Evolutionary conservation across 2,888 invertebrate genomes (phyloP), one percentile per base, ranked within the genome.

Genomic region (Macropis europaea): DNA sequence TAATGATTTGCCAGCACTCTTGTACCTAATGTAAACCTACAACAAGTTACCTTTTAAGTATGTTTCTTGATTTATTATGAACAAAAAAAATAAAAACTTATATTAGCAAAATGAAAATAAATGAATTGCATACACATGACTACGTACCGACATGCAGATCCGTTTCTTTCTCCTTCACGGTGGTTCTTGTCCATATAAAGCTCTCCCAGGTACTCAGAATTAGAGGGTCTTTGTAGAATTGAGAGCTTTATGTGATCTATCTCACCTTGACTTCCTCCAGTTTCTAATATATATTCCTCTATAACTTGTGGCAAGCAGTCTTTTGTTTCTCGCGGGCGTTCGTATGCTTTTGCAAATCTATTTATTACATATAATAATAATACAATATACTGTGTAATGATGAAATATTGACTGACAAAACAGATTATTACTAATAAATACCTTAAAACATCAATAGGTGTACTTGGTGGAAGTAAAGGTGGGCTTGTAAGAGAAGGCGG

Each of bases 161-260:
- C 96, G 89, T 96, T 95, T 76, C 92, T 92, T 87, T 95, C 93
- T 2, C 94, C 94, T 80, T 95, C 94, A 48, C 93, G 93, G 88
- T 94, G 95, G 88, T 97, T 97, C 82, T 95, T 92, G 90, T 97
- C 97, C 60, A 97, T 95, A 90, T 97, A 97, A 56, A 97, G 91
- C 90, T 97, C 96, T 24, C 97, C 97, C 73, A 97, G 92, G 91
- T 95, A 97, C 91, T 96, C 96, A 74, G 95, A 96, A 90, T 97
- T 97, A 61, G 95, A 94, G 83, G 96, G 95, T 90, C 97, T 92
- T 90, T 97, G 97, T 75, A 95, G 92, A 89, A 98, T 96, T 63
- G 96, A 95, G 80, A 98, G 92, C 88, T 96, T 96, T 86, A 97
- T 97, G 89, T 95, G 94, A 91, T 97, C 95, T 81, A 95, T 94